Evolutionary conservation across 2,888 invertebrate genomes (phyloP), one percentile per base, ranked within the genome.

Genomic region (Drosophila niveifrons): DNA sequence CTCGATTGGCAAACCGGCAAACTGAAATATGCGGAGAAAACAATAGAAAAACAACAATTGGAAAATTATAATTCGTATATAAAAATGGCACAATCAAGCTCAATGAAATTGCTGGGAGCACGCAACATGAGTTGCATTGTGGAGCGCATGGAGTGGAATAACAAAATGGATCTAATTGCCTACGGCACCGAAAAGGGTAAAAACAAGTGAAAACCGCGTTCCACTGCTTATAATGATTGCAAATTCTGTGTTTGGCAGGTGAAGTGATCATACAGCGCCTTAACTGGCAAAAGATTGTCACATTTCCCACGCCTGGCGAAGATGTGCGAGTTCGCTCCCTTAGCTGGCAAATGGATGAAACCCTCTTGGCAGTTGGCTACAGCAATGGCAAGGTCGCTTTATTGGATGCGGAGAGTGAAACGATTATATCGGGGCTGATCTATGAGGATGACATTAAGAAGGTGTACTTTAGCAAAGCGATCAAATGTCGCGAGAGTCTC

Each of bases 311-410:
- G 2, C 96, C 95, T 3, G 95, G 95, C 74, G 97, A 98, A 91
- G 95, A 95, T 86, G 93, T 95, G 15, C 94, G 93, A 41, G 96
- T 97, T 0, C 94, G 94, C 70, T 95, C 96, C 10, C 94, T 99
- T 90, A 95, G 97, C 55, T 99, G 98, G 98, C 94, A 98, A 91
- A 97, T 98, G 7, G 98, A 99, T 94, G 98, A 98, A 78, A 98
- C 98, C 93, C 95, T 98, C 85, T 91, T 95, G 53, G 95, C 95
- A 0, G 92, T 91, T 10, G 93, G 94, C 3, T 96, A 96, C 80
- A 95, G 94, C 90, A 94, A 94, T 91, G 97, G 96, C 10, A 94
- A 94, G 86, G 94, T 97, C 1, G 93, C 94, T 31, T 93, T 98
- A 48, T 94, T 97, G 44, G 96, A 97, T 91, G 96, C 98, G 53